Evolutionary conservation across 2,113 vertebrate species (phyloP), one percentile per base, ranked within the genome.

Genomic region (Chaetodon auriga): DNA sequence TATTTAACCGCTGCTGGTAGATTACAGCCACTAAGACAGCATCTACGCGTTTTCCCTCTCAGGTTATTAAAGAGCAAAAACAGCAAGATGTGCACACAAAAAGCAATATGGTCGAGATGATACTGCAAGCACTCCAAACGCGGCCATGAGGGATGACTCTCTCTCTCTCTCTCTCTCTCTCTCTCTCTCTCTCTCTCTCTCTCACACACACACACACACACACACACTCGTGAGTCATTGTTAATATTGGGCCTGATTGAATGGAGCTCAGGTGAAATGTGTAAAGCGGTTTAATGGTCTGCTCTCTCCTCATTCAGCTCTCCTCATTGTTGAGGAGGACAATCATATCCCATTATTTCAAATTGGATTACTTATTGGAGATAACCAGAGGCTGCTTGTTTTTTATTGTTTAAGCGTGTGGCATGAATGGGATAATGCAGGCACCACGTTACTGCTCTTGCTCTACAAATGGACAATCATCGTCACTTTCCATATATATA

Each of bases 241-340:
- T 77, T 45, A 83, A 65, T 77, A 58, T 60, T 61, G 43, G 43
- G 21, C 35, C 43, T 79, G 76, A 68, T 23, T 81, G 36, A 88
- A 58, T 78, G 65, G 69, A 36, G 81, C 81, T 64, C 85, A 81
- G 85, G 90, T 92, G 78, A 75, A 87, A 68, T 61, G 68, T 81
- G 79, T 64, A 55, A 54, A 62, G 65, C 13, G 11, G 41, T 80
- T 64, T 68, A 75, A 78, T 82, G 58, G 73, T 72, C 62, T 68
- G 41, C 81, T 46, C 76, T 60, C 66, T 49, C 45, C 82, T 65
- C 73, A 23, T 69, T 84, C 68, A 64, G 65, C n/a, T 57, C 54
- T 48, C 21, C 15, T 68, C 51, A 18, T 74, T 73, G 13, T 83
- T 78, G 25, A 48, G 49, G 48, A 43, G 55, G 49, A 75, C 76